A percentile compares a stretch with the other conserved stretches of the same genome.
These are phyloP conservation scores for Lordiphosa clarofinis DNA, from an alignment of 1,140 invertebrate species.

Conservation along the genomic window DNA sequence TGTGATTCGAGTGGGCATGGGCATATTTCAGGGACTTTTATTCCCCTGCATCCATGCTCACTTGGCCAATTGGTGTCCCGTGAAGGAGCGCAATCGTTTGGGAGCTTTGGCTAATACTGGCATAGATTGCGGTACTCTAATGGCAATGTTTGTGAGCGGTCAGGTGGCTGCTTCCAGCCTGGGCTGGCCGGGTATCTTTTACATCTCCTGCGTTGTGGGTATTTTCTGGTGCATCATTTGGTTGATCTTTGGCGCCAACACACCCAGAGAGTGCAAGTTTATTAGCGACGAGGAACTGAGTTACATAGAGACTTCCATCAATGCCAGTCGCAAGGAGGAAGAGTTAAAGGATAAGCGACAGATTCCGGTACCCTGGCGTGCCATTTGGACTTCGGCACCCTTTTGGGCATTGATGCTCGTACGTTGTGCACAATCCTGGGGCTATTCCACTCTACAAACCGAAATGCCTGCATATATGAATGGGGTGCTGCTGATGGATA, in stretches of 20 bases:
- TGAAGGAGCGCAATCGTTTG: constrained; percentile 82
- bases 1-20: constrained; percentile 85
- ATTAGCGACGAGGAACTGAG: constrained; percentile 83
- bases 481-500: constrained; percentile 88
- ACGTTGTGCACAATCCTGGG: constrained; percentile 95
- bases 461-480: constrained; percentile 95
- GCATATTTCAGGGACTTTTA: constrained; percentile 88
- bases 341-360: constrained; percentile 7
- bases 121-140: constrained; percentile 86
- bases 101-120: constrained; percentile 84
- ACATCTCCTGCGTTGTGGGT: constrained; percentile 85
- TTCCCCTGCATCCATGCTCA: constrained; percentile 90
- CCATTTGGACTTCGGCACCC: constrained; percentile 88
- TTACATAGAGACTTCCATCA: constrained; percentile 83
- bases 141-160: constrained; percentile 85
- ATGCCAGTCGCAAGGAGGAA: constrained; percentile 24
- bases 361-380: constrained; percentile 85
- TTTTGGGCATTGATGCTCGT: constrained; percentile 91
- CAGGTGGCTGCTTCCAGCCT: constrained; percentile 82
- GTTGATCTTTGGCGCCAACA: constrained; percentile 84
- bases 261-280: constrained; percentile 82
- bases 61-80: constrained; percentile 88
- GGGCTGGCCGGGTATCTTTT: constrained; percentile 91
- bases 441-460: constrained; percentile 94
- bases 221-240: constrained; percentile 84